Evolutionary conservation across 2,797 vertebrate species (phyloP), one percentile per base, ranked within the genome.

Genomic region (Sebastes trivittatus): DNA sequence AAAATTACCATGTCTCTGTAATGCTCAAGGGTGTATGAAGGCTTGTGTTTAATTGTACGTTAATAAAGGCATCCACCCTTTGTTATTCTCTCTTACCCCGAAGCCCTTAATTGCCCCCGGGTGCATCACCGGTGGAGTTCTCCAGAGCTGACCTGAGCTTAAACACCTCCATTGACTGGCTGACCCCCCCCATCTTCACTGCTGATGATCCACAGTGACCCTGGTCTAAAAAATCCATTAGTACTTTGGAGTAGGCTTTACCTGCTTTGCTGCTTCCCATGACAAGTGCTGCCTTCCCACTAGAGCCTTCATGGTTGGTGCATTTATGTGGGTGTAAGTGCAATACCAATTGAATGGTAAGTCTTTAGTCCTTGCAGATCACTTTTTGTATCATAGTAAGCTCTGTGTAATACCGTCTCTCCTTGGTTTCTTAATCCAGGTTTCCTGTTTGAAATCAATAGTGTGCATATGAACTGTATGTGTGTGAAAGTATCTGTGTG

Each of bases 391-490:
- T 78, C 56, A 30, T 13, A 62, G 55, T 63, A 68, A 72, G 78
- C 83, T 82, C 77, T 81, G n/a, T 27, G 27, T 75, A 71, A 78
- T 54, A 20, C 68, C 4, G 16, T 38, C 32, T 82, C 68, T 68
- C 75, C 76, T 72, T 74, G 65, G 61, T 86, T 88, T 72, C 77
- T 81, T 85, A 74, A 80, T 80, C 55, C 78, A 36, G 64, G 34
- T 84, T 85, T 85, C 70, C 62, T 71, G 4, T 69, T 89, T 70
- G 59, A 84, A 91, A 93, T 94, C 86, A 83, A 90, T 92, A 77
- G 2, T 16, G 2, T 27, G 54, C 20, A 25, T 75, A 63, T 66
- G 23, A 6, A 25, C 36, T 42, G 70, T 34, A 46, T 65, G 27
- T 67, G 30, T 69, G 29, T 73, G 14, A 36, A 23, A 36, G 11